Evolutionary conservation across 2,113 vertebrate species (phyloP).

Genomic region (Gallinago media): DNA sequence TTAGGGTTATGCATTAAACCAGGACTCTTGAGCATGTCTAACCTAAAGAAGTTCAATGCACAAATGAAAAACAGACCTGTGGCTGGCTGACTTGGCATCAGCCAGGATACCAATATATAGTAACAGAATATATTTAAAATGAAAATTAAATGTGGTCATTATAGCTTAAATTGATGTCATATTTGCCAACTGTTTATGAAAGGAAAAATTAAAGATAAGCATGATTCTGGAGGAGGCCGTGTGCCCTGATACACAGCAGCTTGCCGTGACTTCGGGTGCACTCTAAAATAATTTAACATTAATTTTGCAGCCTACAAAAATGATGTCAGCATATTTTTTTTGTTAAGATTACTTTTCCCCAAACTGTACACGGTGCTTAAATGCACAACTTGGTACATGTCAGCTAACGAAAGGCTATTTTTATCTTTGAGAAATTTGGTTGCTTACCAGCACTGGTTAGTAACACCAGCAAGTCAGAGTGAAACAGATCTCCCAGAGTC

Average conservation of each 20-base stretch:
- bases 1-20: constrained; percentile 83
- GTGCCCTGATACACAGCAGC: constrained; percentile 22
- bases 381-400: not conserved
- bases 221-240: constrained; percentile 27
- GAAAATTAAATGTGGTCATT: constrained; percentile 79
- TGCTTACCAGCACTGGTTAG: not conserved
- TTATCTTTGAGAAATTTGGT: not conserved
- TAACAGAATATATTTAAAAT: constrained; percentile 74
- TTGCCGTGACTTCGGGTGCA: constrained; percentile 10
- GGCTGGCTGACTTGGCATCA: constrained; percentile 74
- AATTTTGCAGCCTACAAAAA: constrained; percentile 20
- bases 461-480: not conserved
- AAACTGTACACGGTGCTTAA: not conserved
- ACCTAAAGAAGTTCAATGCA: constrained; percentile 68
- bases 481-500: not conserved
- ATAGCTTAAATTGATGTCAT: constrained; percentile 67
- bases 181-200: constrained; percentile 68
- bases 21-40: constrained; percentile 75
- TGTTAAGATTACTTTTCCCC: not conserved
- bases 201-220: constrained; percentile 57
- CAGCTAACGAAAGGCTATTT: not conserved
- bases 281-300: constrained; percentile 31
- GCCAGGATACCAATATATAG: constrained; percentile 67
- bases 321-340: not conserved
- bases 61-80: constrained; percentile 80